phyloP scores from a whole-genome alignment of 2,888 invertebrate genomes.

The Cyrtodaria siliqua region DNA sequence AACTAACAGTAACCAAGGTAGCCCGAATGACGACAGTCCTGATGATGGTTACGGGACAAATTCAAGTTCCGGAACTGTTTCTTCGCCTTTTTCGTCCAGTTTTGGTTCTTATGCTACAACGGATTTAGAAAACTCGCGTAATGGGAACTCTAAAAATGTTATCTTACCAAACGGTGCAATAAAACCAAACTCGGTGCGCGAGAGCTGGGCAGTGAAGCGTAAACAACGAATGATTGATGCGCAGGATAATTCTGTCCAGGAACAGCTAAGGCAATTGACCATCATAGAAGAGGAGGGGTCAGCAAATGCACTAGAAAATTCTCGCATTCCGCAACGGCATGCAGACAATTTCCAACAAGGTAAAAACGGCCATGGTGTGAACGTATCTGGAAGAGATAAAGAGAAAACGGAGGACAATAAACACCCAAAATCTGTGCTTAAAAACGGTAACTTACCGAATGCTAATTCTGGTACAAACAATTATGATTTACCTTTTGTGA shows the following conservation, averaged over 20 bases:
- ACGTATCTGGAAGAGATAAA: background rate
- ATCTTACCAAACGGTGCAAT: constrained; percentile 67
- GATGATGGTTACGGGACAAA: constrained; percentile 79
- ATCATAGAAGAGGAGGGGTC: constrained; percentile 77
- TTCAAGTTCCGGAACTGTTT: constrained; percentile 75
- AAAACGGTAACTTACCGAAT: background rate
- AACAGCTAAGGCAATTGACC: constrained; percentile 74
- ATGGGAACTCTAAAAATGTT: constrained; percentile 56
- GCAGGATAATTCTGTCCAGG: constrained; percentile 72
- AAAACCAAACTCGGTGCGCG: constrained; percentile 60
- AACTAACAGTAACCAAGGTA: constrained; percentile 36
- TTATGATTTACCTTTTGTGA: constrained; percentile 37
- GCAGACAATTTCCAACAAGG: background rate
- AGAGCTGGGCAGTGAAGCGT: constrained; percentile 68
- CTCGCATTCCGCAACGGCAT: background rate
- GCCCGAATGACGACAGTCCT: constrained; percentile 60
- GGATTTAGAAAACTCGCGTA: constrained; percentile 63
- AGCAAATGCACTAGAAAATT: constrained; percentile 5
- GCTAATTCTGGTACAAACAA: background rate
- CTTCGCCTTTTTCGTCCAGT: constrained; percentile 77
- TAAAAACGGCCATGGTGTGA: background rate
- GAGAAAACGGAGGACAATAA: background rate
- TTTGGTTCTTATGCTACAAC: constrained; percentile 69
- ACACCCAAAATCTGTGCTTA: background rate
- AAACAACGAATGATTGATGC: constrained; percentile 70